Percentiles rank a stretch among this genome's conserved stretches.
phyloP scores from a whole-genome alignment of 2,888 invertebrate genomes.

The Cephalotes varians region DNA sequence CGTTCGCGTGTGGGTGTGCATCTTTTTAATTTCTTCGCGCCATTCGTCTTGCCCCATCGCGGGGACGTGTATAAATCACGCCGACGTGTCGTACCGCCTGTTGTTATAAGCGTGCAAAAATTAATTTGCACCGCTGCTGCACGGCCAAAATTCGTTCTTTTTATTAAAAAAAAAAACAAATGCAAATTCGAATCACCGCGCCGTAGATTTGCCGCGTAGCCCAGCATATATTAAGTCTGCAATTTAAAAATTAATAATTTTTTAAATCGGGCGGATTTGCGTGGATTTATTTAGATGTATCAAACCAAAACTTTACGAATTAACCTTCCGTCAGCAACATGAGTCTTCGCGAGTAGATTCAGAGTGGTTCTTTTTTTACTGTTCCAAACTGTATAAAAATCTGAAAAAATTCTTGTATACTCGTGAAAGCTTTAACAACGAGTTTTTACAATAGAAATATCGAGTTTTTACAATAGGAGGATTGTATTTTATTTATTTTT shows the following conservation, averaged over 20 bases:
- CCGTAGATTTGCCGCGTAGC: constrained; percentile 28
- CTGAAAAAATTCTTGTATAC: no score
- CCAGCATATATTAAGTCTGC: constrained; percentile 31
- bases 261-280: background rate
- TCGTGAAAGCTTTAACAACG: no score
- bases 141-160: background rate
- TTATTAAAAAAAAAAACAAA: background rate
- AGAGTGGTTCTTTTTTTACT: no score
- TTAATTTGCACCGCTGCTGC: constrained; percentile 43
- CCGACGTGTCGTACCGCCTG: constrained; percentile 49
- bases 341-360: no score
- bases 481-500: no score
- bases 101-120: constrained; percentile 55
- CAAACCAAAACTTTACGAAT: background rate
- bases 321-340: no score
- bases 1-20: constrained; percentile 50
- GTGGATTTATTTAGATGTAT: background rate
- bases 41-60: constrained; percentile 53
- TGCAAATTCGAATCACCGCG: constrained; percentile 49
- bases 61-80: constrained; percentile 46
- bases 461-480: no score
- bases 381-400: no score
- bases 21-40: constrained; percentile 57
- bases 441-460: no score
- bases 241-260: constrained; percentile 33